Evolutionary conservation across 2,888 invertebrate species (phyloP).

Genomic region (Diploptera punctata): DNA sequence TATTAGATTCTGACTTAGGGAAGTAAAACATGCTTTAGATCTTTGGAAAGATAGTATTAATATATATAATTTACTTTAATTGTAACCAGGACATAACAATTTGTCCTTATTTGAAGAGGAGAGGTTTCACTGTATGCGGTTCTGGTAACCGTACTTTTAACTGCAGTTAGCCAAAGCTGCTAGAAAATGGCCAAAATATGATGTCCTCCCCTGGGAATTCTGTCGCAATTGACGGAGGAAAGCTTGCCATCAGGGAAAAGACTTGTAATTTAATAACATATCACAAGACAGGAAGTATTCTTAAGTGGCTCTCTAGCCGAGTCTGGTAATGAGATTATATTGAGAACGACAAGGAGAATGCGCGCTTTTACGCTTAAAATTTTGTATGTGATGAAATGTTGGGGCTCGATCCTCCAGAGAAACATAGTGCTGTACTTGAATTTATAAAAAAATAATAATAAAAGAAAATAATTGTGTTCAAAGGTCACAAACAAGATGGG

Average conservation of each 20-base stretch:
- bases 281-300: slow-evolving; percentile 24
- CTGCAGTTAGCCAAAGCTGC: not conserved
- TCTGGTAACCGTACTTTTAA: too few relatives aligned
- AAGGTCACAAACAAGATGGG: slow-evolving; percentile 15
- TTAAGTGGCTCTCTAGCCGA: slow-evolving; percentile 28
- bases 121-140: too few relatives aligned
- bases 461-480: too few relatives aligned
- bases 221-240: not conserved
- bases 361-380: slow-evolving; percentile 11
- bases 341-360: not conserved
- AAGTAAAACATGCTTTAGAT: too few relatives aligned
- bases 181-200: not conserved
- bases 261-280: slow-evolving; percentile 22
- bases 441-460: too few relatives aligned
- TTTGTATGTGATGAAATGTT: not conserved
- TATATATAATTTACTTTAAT: too few relatives aligned
- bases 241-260: slow-evolving; percentile 15
- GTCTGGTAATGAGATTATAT: slow-evolving; percentile 11
- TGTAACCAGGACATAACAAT: too few relatives aligned
- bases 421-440: not conserved
- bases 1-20: too few relatives aligned
- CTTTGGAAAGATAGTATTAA: too few relatives aligned
- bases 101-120: too few relatives aligned
- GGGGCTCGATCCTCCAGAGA: not conserved
- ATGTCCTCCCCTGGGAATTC: not conserved